Evolutionary conservation across 2,113 vertebrate species (phyloP).

Genomic region (Anhinga anhinga): DNA sequence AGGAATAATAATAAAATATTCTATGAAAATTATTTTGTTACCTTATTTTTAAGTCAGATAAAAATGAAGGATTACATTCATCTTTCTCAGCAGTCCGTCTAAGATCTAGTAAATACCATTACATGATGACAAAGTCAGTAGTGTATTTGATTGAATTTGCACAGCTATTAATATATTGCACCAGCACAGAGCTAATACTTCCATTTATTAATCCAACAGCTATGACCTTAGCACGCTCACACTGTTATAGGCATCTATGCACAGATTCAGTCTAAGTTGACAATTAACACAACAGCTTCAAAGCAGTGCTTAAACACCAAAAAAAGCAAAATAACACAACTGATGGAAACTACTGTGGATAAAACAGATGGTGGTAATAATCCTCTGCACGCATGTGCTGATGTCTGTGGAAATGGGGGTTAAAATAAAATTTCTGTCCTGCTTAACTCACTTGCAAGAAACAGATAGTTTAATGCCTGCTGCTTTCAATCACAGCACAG

Average conservation of each 20-base stretch:
- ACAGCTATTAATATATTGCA: constrained; percentile 22
- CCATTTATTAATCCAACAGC: constrained; percentile 32
- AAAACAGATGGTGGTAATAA: not conserved
- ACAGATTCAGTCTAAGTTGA: constrained; percentile 52
- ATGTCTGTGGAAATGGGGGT: not conserved
- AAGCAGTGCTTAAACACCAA: constrained; percentile 8
- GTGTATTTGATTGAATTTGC: constrained; percentile 37
- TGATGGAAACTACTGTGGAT: not conserved
- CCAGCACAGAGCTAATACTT: constrained; percentile 36
- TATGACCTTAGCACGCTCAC: constrained; percentile 43
- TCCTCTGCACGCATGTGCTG: not conserved
- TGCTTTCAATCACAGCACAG: not conserved
- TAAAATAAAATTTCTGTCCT: not conserved
- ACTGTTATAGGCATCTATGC: not conserved
- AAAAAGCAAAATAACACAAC: not conserved
- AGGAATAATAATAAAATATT: constrained; percentile 45
- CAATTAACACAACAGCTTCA: constrained; percentile 49
- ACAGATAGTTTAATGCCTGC: not conserved
- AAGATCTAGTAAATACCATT: constrained; percentile 56
- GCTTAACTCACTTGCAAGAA: not conserved
- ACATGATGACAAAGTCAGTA: constrained; percentile 21
- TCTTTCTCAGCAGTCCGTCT: constrained; percentile 56
- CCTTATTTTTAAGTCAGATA: constrained; percentile 34
- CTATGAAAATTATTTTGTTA: constrained; percentile 50
- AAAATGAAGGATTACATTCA: constrained; percentile 47